A percentile compares a stretch with the other conserved stretches of the same genome.
phyloP scores from a whole-genome alignment of 1,140 invertebrate genomes.

The Megalonaias nervosa region DNA sequence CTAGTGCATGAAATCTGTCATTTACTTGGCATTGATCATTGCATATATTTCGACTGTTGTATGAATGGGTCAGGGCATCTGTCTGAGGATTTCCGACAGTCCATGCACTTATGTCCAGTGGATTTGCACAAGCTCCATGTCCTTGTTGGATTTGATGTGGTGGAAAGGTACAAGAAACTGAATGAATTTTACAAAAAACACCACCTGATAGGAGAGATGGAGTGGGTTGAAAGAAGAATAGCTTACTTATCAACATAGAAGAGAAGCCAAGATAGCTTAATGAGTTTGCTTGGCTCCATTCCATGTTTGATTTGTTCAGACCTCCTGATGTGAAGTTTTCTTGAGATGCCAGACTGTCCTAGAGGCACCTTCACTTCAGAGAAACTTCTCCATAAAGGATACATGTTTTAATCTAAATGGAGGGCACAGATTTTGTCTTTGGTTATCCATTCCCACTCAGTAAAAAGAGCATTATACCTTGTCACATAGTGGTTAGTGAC shows the following conservation, averaged over 20 bases:
- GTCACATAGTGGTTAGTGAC: no score
- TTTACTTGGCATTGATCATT: conserved; percentile 64
- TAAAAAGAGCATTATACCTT: no score
- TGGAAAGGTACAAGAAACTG: conserved; percentile 50
- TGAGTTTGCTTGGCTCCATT: no score
- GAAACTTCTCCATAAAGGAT: no score
- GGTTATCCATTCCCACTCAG: no score
- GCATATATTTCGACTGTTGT: conserved; percentile 64
- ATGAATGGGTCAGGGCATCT: conserved; percentile 68
- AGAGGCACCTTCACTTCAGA: no score
- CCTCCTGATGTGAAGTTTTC: no score
- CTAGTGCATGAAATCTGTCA: conserved; percentile 66
- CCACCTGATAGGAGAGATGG: conserved; percentile 47
- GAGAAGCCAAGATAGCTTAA: no score
- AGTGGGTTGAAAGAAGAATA: conserved; percentile 55
- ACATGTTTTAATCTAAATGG: no score
- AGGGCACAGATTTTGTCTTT: no score
- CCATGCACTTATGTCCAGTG: conserved; percentile 67
- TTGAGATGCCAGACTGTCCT: no score
- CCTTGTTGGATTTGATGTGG: conserved; percentile 57
- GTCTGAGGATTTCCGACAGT: conserved; percentile 62
- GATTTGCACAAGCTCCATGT: conserved; percentile 64
- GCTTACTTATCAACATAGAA: conserved; percentile 26
- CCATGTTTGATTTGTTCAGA: no score
- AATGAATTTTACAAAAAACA: conserved; percentile 55